A percentile compares a stretch with the other conserved stretches of the same genome.
Evolutionary conservation across 92 coral and sea anemone species (phyloP).

Genomic region (Actinernus sp.): DNA sequence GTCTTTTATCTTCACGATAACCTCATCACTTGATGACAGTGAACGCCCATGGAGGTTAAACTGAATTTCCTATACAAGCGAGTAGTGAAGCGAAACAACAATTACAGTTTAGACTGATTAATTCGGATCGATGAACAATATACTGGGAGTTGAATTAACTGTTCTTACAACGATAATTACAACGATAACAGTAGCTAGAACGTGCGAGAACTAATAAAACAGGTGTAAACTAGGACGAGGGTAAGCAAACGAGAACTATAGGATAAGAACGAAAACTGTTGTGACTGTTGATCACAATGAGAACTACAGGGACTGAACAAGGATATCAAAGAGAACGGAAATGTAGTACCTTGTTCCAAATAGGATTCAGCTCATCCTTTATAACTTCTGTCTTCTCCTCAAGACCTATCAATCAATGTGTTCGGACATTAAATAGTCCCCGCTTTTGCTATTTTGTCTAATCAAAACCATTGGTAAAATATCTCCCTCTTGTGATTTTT

Average conservation of each 20-base stretch:
- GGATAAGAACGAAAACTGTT: no score
- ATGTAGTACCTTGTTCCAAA: constrained; percentile 99
- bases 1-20: constrained; percentile 82
- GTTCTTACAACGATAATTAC: no score
- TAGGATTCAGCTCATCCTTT: constrained; percentile 89
- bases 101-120: not conserved
- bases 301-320: no score
- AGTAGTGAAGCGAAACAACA: not conserved
- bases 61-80: constrained; percentile 49
- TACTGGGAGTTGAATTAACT: no score
- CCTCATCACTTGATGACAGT: constrained; percentile 80
- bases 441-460: no score
- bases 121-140: no score
- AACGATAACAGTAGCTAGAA: no score
- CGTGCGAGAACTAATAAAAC: not conserved
- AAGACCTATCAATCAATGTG: constrained; percentile 43
- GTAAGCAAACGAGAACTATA: no score
- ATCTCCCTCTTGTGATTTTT: no score
- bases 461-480: no score
- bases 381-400: constrained; percentile 91
- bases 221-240: not conserved
- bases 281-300: no score
- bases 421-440: not conserved
- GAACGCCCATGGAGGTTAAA: constrained; percentile 79
- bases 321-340: no score